phyloP scores from a whole-genome alignment of 2,797 vertebrate species.

The Arrhamphus sclerolepis region DNA sequence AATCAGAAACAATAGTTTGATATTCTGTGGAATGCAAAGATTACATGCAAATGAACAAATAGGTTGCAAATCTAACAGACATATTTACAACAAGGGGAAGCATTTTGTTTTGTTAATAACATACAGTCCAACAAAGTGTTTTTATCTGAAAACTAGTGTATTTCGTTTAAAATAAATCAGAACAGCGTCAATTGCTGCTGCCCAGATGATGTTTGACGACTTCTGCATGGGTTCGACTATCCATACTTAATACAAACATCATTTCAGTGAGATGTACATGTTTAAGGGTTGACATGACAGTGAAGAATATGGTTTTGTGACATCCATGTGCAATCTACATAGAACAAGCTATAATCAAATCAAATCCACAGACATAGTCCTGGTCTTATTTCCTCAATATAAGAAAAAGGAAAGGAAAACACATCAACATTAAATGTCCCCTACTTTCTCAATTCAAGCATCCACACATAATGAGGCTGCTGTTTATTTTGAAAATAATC shows the following conservation, averaged over 20 bases:
- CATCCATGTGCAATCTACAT: background rate
- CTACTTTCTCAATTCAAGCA: background rate
- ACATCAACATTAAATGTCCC: constrained; percentile 7
- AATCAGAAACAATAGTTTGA: constrained; percentile 41
- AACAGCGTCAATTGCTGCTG: constrained; percentile 15
- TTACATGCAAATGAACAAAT: constrained; percentile 43
- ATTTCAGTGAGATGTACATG: background rate
- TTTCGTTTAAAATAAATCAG: constrained; percentile 12
- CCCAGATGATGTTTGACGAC: background rate
- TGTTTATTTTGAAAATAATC: constrained; percentile 34
- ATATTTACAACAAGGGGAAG: constrained; percentile 17
- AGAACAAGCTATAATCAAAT: constrained; percentile 1
- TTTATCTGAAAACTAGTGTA: background rate
- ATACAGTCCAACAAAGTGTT: constrained; percentile 9
- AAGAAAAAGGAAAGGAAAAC: constrained; percentile 15
- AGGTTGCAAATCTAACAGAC: constrained; percentile 15
- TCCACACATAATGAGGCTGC: constrained; percentile 30
- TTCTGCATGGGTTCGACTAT: constrained; percentile 1
- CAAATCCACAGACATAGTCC: constrained; percentile 8
- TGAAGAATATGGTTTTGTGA: background rate
- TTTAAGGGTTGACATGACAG: constrained; percentile 1
- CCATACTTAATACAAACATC: background rate
- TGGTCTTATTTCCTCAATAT: constrained; percentile 23
- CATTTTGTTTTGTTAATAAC: constrained; percentile 19
- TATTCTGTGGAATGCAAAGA: constrained; percentile 45